Evolutionary conservation across 2,797 vertebrate genomes (phyloP).

Genomic region (Crenuchus spilurus): DNA sequence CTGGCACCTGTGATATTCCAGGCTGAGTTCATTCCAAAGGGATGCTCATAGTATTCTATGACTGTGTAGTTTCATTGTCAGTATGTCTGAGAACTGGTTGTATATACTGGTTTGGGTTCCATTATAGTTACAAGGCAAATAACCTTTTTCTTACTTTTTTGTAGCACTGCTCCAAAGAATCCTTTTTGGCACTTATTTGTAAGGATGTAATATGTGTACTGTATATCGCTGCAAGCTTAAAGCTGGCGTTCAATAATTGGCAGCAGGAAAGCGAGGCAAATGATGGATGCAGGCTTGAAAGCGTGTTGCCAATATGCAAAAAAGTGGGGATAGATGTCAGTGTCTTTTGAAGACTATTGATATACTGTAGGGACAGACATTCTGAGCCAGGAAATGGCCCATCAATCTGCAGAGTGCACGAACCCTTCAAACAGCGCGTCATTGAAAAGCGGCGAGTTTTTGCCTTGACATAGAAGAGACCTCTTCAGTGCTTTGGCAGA

Average conservation of each 20-base stretch:
- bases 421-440: slow-evolving; percentile 33
- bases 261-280: slow-evolving; percentile 27
- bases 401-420: slow-evolving; percentile 36
- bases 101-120: no score
- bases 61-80: no score
- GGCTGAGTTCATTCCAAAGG: no score
- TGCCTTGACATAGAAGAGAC: slow-evolving; percentile 15
- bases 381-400: slow-evolving; percentile 39
- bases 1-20: no score
- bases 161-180: background rate
- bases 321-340: slow-evolving; percentile 18
- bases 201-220: background rate
- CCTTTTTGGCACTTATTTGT: background rate
- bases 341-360: slow-evolving; percentile 41
- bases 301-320: slow-evolving; percentile 38
- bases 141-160: no score
- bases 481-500: slow-evolving; percentile 19
- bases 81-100: no score
- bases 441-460: background rate
- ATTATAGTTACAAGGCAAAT: no score
- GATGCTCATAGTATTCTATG: no score
- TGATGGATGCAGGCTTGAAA: slow-evolving; percentile 33
- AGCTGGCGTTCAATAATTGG: slow-evolving; percentile 21
- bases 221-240: slow-evolving; percentile 9
- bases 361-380: slow-evolving; percentile 28